These are phyloP conservation scores for Chouioia cunea DNA, from an alignment of 2,888 invertebrate species.

Conservation along the genomic window DNA sequence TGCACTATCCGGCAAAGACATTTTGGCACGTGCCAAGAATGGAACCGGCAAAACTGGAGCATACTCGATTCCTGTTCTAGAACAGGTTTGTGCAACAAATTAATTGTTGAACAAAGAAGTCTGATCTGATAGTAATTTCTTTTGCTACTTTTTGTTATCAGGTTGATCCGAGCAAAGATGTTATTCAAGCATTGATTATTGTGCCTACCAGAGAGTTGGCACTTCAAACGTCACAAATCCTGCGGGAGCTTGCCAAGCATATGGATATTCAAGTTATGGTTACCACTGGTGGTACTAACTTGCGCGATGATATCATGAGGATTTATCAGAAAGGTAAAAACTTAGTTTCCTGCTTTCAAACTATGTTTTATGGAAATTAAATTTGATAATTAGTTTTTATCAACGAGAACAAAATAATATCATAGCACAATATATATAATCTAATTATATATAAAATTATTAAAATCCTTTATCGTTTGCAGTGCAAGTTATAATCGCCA, in stretches of 20 bases:
- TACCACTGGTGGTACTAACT: slow-evolving; percentile 97
- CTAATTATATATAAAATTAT: slow-evolving; percentile 4
- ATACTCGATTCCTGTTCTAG: slow-evolving; percentile 98
- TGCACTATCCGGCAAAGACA: slow-evolving; percentile 96
- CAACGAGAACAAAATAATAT: not conserved
- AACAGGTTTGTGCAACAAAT: slow-evolving; percentile 74
- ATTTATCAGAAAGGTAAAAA: slow-evolving; percentile 94
- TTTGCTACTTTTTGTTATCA: slow-evolving; percentile 42
- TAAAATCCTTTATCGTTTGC: slow-evolving; percentile 47
- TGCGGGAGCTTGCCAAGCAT: slow-evolving; percentile 98
- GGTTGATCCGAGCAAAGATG: slow-evolving; percentile 88
- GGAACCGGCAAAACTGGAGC: slow-evolving; percentile 99
- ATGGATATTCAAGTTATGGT: slow-evolving; percentile 98
- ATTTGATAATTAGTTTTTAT: not conserved
- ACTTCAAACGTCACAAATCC: slow-evolving; percentile 99
- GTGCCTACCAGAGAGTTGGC: slow-evolving; percentile 99
- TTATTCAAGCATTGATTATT: slow-evolving; percentile 97
- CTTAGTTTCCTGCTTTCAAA: not conserved
- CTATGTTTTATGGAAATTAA: too few relatives aligned
- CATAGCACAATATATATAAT: not conserved
- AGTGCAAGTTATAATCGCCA: slow-evolving; percentile 99
- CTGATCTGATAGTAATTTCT: slow-evolving; percentile 2
- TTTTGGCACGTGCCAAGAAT: slow-evolving; percentile 98
- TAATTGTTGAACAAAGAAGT: slow-evolving; percentile 20
- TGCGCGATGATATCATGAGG: slow-evolving; percentile 99